Evolutionary conservation across 2,797 vertebrate species (phyloP).

Genomic region (Falco peregrinus): DNA sequence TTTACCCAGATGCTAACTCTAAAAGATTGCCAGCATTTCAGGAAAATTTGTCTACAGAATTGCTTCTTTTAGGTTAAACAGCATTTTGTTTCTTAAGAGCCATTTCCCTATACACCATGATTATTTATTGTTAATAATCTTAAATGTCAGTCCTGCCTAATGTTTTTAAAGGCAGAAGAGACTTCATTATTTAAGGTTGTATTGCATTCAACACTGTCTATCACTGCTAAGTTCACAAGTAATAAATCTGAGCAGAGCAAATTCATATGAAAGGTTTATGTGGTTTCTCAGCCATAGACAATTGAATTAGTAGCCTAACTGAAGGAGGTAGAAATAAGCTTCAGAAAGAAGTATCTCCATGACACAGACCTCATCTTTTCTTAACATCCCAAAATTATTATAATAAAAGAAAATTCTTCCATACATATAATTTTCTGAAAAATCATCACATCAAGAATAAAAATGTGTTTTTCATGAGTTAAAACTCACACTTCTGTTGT

Average conservation of each 20-base stretch:
- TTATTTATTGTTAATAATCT: not conserved
- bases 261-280: not conserved
- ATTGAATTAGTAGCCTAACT: not conserved
- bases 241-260: not conserved
- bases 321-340: not conserved
- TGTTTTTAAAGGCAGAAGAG: not conserved
- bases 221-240: not conserved
- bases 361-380: not conserved
- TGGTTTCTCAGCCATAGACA: not conserved
- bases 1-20: not conserved
- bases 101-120: not conserved
- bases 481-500: not conserved
- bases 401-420: not conserved
- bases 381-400: not conserved
- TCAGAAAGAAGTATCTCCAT: not conserved
- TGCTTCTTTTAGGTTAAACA: not conserved
- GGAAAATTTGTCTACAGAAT: not conserved
- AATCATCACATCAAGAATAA: not conserved
- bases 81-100: not conserved
- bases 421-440: rapidly evolving
- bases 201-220: not conserved
- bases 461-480: not conserved
- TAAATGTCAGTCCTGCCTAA: not conserved
- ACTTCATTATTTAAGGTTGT: not conserved
- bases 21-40: not conserved